Base-by-base conservation (phyloP, 2,113 vertebrate species). In the Meles meles region DNA sequence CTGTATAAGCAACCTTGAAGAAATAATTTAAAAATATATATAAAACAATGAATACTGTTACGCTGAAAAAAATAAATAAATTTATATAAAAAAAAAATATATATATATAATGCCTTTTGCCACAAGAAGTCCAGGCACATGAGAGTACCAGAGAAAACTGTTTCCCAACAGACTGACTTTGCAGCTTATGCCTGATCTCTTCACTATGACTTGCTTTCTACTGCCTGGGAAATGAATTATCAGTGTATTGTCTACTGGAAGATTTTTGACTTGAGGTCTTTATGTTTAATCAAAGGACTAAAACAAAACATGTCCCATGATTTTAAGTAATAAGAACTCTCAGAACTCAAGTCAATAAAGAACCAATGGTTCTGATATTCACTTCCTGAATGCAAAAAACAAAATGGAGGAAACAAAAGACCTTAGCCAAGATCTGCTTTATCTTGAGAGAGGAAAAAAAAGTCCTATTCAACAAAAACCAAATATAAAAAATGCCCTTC, bases 191-290 rank as follows among this genome's bases (percentile, higher is more conserved):
- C 44, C 39, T 91, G 23, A 88, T 37, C 47, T 94, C 71, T 94
- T 89, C 63, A 77, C 81, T 9, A 17, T 63, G 21, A 90, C 67
- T 92, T 88, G 39, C 8, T 95, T 57, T 21, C 57, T 25, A 82
- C 13, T 34, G 20, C 7, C 39, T 92, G 42, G 57, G 37, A 96
- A 85, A 90, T 96, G 12, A 81, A 86, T 89, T 76, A 94, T 76
- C 92, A n/a, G 27, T 86, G 63, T n/a, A 81, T 25, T 77, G 9
- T 81, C 65, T 85, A 9, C 31, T 29, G 14, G 20, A 63, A 69
- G 77, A 94, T 69, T 85, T 97, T 89, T 92, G n/a, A 77, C 14
- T 82, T 92, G 20, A 74, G 13, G 49, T 55, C 11, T 55, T 94
- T 86, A 76, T 80, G 79, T 77, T 80, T 93, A 88, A 79, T 85